Conservation (phyloP, 2,113 vertebrate genomes). For the Baryphthengus martii region DNA sequence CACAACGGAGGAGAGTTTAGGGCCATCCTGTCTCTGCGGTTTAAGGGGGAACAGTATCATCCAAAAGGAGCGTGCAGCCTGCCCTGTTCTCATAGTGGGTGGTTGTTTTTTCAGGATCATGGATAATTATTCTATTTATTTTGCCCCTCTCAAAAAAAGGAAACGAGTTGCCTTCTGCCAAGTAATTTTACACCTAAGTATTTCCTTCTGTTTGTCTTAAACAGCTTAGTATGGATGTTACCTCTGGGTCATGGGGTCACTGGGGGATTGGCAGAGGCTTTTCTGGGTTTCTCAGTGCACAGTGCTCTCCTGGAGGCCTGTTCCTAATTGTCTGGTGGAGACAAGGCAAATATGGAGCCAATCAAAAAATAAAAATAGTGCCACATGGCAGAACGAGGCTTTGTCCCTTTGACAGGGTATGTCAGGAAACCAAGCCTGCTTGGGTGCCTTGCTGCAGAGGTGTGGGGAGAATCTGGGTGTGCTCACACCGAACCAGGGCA, state of each 20-base stretch:
- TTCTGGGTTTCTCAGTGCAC: conserved; percentile 6
- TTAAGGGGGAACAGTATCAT: neutral
- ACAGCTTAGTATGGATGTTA: conserved; percentile 58
- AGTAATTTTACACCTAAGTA: conserved; percentile 64
- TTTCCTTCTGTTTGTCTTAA: conserved; percentile 68
- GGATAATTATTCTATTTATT: conserved; percentile 36
- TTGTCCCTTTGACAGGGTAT: neutral
- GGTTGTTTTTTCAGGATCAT: conserved; percentile 26
- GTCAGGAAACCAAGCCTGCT: neutral
- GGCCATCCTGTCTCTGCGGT: neutral
- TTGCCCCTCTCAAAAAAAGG: conserved; percentile 39
- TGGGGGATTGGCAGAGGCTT: conserved; percentile 25
- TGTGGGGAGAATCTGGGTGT: accelerated
- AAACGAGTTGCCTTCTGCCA: conserved; percentile 19
- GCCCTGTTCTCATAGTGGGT: neutral
- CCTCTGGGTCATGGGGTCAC: neutral
- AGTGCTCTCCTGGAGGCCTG: neutral
- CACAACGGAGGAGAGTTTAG: neutral
- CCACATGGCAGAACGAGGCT: neutral
- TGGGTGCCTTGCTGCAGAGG: neutral
- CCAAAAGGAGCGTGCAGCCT: accelerated
- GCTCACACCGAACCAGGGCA: neutral
- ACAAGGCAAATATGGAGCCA: neutral
- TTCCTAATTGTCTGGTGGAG: conserved; percentile 15
- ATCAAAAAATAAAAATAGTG: accelerated